Evolutionary conservation across 2,797 vertebrate genomes (phyloP).

Genomic region (Ctenopoma multispine): DNA sequence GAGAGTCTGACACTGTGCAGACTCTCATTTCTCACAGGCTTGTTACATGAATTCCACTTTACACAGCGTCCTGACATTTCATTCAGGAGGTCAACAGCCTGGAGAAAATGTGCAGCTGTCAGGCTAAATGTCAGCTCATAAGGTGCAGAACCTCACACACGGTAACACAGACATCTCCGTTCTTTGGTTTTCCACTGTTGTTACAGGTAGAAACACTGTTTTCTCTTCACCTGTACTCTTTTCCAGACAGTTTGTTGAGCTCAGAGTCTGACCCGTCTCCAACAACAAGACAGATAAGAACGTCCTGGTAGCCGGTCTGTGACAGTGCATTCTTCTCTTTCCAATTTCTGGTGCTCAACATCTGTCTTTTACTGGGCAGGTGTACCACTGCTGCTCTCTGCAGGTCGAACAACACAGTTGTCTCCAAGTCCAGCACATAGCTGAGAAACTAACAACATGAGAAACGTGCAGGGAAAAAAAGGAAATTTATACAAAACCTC

Average conservation of each 20-base stretch:
- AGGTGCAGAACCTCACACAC: neutral
- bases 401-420: neutral
- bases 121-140: neutral
- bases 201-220: too few species aligned
- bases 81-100: neutral
- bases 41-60: conserved; percentile 14
- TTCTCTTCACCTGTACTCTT: too few species aligned
- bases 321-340: neutral
- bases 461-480: neutral
- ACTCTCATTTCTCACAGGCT: neutral
- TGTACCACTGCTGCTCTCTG: neutral
- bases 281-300: neutral
- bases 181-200: too few species aligned
- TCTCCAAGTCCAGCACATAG: neutral
- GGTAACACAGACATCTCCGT: neutral
- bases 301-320: neutral
- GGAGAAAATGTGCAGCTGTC: neutral
- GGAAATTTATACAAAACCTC: too few species aligned
- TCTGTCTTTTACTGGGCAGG: neutral
- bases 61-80: neutral
- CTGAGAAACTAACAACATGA: neutral
- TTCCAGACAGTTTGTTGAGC: conserved; percentile 1
- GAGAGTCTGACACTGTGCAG: neutral
- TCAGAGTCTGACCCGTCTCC: too few species aligned
- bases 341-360: conserved; percentile 14